Base-by-base conservation (phyloP, 2,797 vertebrate genomes). In the Geotrypetes seraphini region DNA sequence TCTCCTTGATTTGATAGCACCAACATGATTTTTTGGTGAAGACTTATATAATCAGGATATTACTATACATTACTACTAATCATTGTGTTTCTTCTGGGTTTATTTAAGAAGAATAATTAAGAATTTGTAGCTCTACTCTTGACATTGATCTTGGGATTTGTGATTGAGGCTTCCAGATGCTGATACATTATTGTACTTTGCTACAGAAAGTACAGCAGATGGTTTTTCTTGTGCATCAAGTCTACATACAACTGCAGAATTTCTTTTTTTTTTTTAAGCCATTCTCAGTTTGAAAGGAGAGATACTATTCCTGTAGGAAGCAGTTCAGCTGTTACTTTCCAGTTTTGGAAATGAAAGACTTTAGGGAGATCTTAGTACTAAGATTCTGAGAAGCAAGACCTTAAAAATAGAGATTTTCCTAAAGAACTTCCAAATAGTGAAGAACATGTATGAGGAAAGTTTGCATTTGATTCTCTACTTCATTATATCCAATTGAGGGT, bases 401-500 rank as follows among this genome's bases (percentile, higher is more conserved):
- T 65, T 46, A 89, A 85, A 81, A 76, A 59, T 40, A 80, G 75
- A 60, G 78, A 84, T 28, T 71, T 77, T 23, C 59, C 39, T 39
- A 81, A 84, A 44, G 88, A 89, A 58, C 39, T 82, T 21, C 60
- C 78, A 50, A 84, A 73, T 65, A 72, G 82, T 1, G 86, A 89
- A 55, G 87, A 89, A 10, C 65, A 77, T 51, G 49, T 60, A 39
- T 81, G 78, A 68, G 79, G 80, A 53, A 87, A 86, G 16, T 98
- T 96, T 56, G 66, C 89, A 33, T 95, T 97, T 30, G 93, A 98
- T 73, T 97, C 95, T 0, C 93, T 92, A 2, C 90, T 92, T 43
- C 92, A 95, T 68, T 99, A 97, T 65, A 99, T 95, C 96, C 96
- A 35, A 96, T 99, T 39, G 96, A 99, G 47, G 96, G 96, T 17